Base-by-base conservation (phyloP, 2,797 vertebrate species). In the Sciurus carolinensis region DNA sequence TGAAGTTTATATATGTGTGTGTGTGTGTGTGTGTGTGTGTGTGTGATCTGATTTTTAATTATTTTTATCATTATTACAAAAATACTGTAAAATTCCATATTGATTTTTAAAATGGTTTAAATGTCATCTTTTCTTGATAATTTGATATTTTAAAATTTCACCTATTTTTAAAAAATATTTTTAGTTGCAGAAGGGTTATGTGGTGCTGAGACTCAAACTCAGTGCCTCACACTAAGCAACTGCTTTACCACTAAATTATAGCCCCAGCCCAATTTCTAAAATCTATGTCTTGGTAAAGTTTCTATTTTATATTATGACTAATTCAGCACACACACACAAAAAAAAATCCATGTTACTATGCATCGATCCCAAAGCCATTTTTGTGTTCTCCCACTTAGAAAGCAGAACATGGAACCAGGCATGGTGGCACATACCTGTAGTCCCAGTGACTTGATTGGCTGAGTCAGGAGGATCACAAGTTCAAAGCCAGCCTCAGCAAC, bases 251-350 rank as follows among this genome's bases (percentile, higher is more conserved):
- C 14, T 14, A 12, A 52, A 14, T 12, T 52, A 52, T 3, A 52
- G 15, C 50, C 11, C 14, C 14, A 20, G 54, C 54, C 54, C 54
- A 57, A 22, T 57, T 57, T 59, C 57, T 59, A 59, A 59, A 59
- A 59, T 59, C 22, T 59, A 6, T 80, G 20, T 93, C n/a, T 79
- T 87, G 11, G 22, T 95, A 64, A 94, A 59, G 66, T 96, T 97
- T 93, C 69, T 96, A 1, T 90, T 93, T 92, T 84, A n/a, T 73
- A 17, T 91, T 44, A 42, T 81, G 72, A 89, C 22, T 96, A 67
- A 66, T n/a, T 77, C 1, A 73, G 50, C 17, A 72, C 59, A 47
- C 36, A 36, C 36, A 36, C 36, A 36, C 36, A 52, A 44, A 57
- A 50, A 50, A n/a, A 72, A 42, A 67, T 80, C 10, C n/a, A 12